These are phyloP conservation scores for Ambastaia sidthimunki DNA, from an alignment of 2,797 vertebrate species.

Conservation along the genomic window DNA sequence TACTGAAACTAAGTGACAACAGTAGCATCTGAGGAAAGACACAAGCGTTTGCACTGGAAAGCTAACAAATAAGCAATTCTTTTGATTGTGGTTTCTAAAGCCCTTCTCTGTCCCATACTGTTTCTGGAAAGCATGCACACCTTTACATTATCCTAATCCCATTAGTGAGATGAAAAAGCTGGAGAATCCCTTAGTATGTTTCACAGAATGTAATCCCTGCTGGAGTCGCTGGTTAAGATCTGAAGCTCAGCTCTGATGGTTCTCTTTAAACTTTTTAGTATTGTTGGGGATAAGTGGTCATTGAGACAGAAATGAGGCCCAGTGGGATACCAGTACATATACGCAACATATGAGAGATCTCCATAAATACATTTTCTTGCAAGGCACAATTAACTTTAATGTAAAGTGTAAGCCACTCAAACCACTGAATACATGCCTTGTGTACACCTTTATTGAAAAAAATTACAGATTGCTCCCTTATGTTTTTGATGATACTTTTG, in stretches of 20 bases:
- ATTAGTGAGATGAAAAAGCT: slow-evolving; percentile 56
- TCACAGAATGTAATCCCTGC: slow-evolving; percentile 52
- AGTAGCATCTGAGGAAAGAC: slow-evolving; percentile 17
- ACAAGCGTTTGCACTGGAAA: slow-evolving; percentile 3
- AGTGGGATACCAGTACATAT: slow-evolving; percentile 16
- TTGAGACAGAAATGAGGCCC: slow-evolving; percentile 35
- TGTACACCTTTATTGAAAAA: too few species aligned
- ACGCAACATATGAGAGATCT: slow-evolving; percentile 30
- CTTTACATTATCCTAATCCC: slow-evolving; percentile 59
- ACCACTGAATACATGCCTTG: too few species aligned
- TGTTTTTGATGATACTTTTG: too few species aligned
- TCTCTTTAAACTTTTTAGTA: slow-evolving; percentile 40
- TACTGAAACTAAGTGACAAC: slow-evolving; percentile 28
- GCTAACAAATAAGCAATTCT: slow-evolving; percentile 22
- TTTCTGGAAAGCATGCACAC: slow-evolving; percentile 39
- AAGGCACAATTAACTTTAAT: not conserved
- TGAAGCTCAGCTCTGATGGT: slow-evolving; percentile 31
- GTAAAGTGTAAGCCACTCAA: too few species aligned
- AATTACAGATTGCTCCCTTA: too few species aligned
- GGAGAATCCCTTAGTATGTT: slow-evolving; percentile 46
- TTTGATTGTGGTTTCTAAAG: slow-evolving; percentile 47
- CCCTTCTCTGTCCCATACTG: slow-evolving; percentile 35
- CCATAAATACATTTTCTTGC: not conserved
- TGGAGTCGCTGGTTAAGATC: slow-evolving; percentile 39
- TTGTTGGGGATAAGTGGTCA: slow-evolving; percentile 34